phyloP scores from a whole-genome alignment of 1,140 invertebrate species.

The Hycleus phaleratus region DNA sequence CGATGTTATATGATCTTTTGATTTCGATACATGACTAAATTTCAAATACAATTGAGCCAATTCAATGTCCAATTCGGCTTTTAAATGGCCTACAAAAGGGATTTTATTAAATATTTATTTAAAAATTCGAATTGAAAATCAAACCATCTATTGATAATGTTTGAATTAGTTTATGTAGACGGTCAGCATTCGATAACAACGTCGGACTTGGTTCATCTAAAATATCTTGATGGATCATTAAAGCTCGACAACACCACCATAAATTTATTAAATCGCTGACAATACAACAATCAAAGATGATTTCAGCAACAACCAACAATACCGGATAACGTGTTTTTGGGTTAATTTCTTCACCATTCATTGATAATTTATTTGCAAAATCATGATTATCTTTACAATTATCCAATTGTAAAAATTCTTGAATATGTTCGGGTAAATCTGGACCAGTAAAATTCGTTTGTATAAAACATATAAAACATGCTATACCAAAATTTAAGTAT shows the following conservation, averaged over 20 bases:
- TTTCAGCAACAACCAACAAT: conserved; percentile 57
- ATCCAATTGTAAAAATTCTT: conserved; percentile 41
- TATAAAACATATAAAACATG: conserved; percentile 63
- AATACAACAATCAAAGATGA: conserved; percentile 51
- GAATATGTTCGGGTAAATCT: conserved; percentile 38
- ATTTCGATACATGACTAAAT: conserved; percentile 63
- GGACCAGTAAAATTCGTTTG: conserved; percentile 77
- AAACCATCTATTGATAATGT: conserved; percentile 21
- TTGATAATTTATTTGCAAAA: conserved; percentile 42
- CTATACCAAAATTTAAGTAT: conserved; percentile 43
- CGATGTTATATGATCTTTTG: conserved; percentile 56
- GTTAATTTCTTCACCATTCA: conserved; percentile 56
- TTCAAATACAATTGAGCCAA: conserved; percentile 63
- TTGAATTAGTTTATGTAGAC: conserved; percentile 45
- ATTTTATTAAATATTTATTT: neutral
- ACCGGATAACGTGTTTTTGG: conserved; percentile 56
- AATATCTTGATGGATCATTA: conserved; percentile 64
- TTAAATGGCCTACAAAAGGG: conserved; percentile 43
- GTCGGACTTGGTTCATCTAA: conserved; percentile 63
- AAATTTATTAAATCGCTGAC: conserved; percentile 33
- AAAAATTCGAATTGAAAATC: neutral
- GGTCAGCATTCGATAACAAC: conserved; percentile 54
- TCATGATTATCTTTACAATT: conserved; percentile 38
- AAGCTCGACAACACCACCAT: conserved; percentile 69
- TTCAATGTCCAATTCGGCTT: conserved; percentile 66